phyloP scores from a whole-genome alignment of 2,113 vertebrate species.

The Myrmophylax atrothorax region DNA sequence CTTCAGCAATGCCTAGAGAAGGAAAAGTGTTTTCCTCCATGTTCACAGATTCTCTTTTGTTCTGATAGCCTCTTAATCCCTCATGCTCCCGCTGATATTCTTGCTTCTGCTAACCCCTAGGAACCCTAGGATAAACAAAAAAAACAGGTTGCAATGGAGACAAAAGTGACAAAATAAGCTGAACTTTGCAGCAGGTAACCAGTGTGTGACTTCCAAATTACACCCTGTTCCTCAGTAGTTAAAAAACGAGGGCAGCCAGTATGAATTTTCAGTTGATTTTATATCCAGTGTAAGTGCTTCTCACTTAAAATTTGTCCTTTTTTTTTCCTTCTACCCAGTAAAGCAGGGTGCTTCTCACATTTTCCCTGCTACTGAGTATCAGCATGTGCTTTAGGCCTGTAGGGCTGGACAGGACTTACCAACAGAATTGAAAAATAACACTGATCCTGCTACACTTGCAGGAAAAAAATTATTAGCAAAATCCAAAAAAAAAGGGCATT shows the following conservation, averaged over 20 bases:
- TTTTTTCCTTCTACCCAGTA: neutral
- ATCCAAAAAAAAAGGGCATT: neutral
- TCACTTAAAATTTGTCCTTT: neutral
- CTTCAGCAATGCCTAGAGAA: neutral
- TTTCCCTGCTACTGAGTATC: neutral
- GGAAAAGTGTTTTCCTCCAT: neutral
- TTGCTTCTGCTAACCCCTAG: neutral
- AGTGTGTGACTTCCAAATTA: neutral
- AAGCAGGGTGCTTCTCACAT: neutral
- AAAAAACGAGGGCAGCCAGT: neutral
- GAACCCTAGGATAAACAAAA: neutral
- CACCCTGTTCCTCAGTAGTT: neutral
- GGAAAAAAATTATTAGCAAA: neutral
- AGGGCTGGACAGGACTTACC: neutral
- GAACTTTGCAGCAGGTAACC: neutral
- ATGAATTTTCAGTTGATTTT: neutral
- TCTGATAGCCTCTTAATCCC: neutral
- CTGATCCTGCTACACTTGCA: neutral
- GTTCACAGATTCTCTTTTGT: neutral
- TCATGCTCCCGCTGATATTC: neutral
- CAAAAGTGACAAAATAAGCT: neutral
- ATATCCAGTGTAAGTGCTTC: neutral
- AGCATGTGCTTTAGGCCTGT: neutral
- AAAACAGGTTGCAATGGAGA: neutral
- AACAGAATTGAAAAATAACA: neutral